These are phyloP conservation scores for Polypedilum pembai DNA, from an alignment of 1,140 invertebrate genomes.

Conservation along the genomic window DNA sequence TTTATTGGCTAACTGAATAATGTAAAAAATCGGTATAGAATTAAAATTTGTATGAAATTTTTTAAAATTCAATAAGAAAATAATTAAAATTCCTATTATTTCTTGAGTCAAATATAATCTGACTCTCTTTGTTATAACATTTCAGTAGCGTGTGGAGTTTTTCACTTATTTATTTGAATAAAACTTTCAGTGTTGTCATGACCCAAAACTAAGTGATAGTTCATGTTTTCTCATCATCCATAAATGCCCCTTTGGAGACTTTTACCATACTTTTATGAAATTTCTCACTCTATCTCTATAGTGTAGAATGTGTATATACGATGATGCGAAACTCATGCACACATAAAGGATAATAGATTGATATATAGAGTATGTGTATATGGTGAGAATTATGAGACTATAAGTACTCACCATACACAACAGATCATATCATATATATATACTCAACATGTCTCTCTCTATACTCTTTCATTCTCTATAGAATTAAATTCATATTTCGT, in stretches of 20 bases:
- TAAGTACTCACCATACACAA: conserved; percentile 1
- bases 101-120: too few species aligned
- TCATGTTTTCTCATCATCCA: conserved; percentile 23
- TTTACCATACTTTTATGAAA: neutral
- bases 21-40: too few species aligned
- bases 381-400: neutral
- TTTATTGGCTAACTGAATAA: too few species aligned
- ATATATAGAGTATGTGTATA: neutral
- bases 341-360: neutral
- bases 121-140: too few species aligned
- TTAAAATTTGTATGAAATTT: too few species aligned
- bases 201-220: conserved; percentile 1
- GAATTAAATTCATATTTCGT: conserved; percentile 19
- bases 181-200: neutral
- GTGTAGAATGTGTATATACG: neutral
- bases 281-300: too few species aligned
- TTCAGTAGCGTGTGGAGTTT: too few species aligned
- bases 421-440: too few species aligned
- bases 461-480: neutral
- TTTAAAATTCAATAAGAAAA: too few species aligned
- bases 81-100: too few species aligned
- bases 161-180: too few species aligned
- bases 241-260: neutral
- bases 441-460: neutral
- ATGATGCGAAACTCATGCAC: neutral